Base-by-base conservation (phyloP, 1,140 invertebrate species). In the Drosophila pachea region DNA sequence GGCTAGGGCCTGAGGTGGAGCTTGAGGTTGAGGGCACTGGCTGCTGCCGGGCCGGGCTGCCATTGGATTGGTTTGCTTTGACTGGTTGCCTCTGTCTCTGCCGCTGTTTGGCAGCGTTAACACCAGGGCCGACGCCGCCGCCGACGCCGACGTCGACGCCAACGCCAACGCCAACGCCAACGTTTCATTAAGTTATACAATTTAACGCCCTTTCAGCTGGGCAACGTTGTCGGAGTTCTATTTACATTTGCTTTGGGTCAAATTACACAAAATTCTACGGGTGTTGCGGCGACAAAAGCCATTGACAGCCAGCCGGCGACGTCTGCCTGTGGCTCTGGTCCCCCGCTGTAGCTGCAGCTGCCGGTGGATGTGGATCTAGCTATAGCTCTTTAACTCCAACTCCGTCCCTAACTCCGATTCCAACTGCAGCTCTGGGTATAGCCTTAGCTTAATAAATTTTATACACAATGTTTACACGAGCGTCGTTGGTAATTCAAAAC, bases 151-250 rank as follows among this genome's bases (percentile, higher is more conserved):
- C 31, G 22, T 1, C 22, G 22, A 22, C 22, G 22, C 22, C 74
- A 73, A 48, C 82, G 82, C n/a, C n/a, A n/a, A n/a, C n/a, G n/a
- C n/a, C n/a, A n/a, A n/a, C n/a, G 59, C 50, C 74, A 73, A 48
- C 82, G 82, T 86, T 86, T 86, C 82, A 86, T 86, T 86, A 86
- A 86, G 82, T 86, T 86, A 86, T 86, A 86, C 82, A 86, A 86
- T 86, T 86, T 86, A 82, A 86, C 81, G 81, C 81, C 82, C 81
- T 86, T 86, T 86, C 77, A 86, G 74, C 82, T 82, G 63, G 49
- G 63, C 48, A 55, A 62, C 54, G 58, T 72, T 69, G 76, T 86
- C 74, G 67, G 58, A 86, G 72, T 86, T 86, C 73, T 86, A 86
- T 86, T 86, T 86, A 86, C 81, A 86, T 86, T 86, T 86, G 81